Conservation (phyloP, 2,888 invertebrate genomes). For the Ophonus ardosiacus region DNA sequence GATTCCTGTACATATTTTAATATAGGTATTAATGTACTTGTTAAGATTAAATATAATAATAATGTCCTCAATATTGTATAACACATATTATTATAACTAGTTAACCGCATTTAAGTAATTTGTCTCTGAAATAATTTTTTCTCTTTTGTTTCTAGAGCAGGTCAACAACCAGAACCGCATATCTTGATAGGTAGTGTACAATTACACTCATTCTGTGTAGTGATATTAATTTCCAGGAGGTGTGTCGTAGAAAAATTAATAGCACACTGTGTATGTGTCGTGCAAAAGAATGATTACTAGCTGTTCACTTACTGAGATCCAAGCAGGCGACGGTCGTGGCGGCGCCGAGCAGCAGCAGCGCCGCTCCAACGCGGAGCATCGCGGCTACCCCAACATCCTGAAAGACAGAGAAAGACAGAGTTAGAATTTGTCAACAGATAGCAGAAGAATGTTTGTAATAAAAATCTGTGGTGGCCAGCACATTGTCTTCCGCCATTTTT, state of each 20-base stretch:
- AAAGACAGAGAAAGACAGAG: background rate
- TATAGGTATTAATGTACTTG: too few relatives aligned
- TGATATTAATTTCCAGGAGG: conserved; percentile 33
- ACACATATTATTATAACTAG: too few relatives aligned
- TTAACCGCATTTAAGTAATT: background rate
- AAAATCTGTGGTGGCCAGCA: too few relatives aligned
- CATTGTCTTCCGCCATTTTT: too few relatives aligned
- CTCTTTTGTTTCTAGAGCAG: background rate
- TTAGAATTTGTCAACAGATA: background rate
- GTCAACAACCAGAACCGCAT: conserved; percentile 39
- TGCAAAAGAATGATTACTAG: conserved; percentile 32
- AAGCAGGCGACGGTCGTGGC: conserved; percentile 65
- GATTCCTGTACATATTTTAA: too few relatives aligned
- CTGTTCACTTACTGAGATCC: conserved; percentile 69
- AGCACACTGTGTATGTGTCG: conserved; percentile 11
- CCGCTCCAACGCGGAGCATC: conserved; percentile 68
- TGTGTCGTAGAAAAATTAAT: background rate
- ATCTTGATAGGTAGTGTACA: background rate
- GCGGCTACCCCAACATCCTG: conserved; percentile 60
- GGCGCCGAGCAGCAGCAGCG: conserved; percentile 65
- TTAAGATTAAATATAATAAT: too few relatives aligned
- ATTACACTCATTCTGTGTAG: conserved; percentile 31
- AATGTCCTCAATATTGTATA: too few relatives aligned
- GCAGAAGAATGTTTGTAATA: too few relatives aligned
- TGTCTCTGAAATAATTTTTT: background rate